Conservation (phyloP, 2,113 vertebrate species). For the Hiodon alosoides region DNA sequence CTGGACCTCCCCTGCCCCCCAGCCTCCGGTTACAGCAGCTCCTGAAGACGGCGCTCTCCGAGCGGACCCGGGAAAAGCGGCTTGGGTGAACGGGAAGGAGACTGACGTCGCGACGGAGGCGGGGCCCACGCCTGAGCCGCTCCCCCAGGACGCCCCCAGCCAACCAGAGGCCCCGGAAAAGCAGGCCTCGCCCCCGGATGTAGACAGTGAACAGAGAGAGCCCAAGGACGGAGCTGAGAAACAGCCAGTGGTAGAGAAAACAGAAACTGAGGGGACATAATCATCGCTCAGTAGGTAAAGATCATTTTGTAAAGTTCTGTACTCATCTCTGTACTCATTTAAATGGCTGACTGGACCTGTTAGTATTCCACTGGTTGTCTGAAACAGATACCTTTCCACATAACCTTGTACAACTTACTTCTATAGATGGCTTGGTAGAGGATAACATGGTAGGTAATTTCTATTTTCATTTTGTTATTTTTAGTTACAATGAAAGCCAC, state of each 20-base stretch:
- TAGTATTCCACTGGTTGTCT: slow-evolving; percentile 78
- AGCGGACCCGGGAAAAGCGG: slow-evolving; percentile 64
- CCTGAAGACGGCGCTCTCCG: slow-evolving; percentile 63
- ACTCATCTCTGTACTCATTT: slow-evolving; percentile 94
- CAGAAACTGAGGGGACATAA: slow-evolving; percentile 99
- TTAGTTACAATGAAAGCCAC: slow-evolving; percentile 69
- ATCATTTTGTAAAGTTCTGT: slow-evolving; percentile 99
- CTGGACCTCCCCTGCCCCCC: slow-evolving; percentile 40
- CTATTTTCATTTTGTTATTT: slow-evolving; percentile 72
- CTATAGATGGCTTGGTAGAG: slow-evolving; percentile 89
- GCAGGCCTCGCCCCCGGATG: slow-evolving; percentile 69
- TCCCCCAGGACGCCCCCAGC: slow-evolving; percentile 60
- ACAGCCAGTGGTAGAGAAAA: slow-evolving; percentile 98
- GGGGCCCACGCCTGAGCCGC: slow-evolving; percentile 28
- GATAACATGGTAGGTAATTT: slow-evolving; percentile 80
- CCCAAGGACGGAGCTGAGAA: slow-evolving; percentile 86
- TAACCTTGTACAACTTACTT: slow-evolving; percentile 86
- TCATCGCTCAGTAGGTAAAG: slow-evolving; percentile 99
- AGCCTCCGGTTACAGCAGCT: slow-evolving; percentile 64
- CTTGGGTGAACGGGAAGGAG: slow-evolving; percentile 79
- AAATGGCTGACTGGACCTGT: slow-evolving; percentile 89
- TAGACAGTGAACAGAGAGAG: slow-evolving; percentile 86
- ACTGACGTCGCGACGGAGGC: slow-evolving; percentile 60
- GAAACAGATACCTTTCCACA: slow-evolving; percentile 80
- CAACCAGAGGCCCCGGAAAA: slow-evolving; percentile 73